These are phyloP conservation scores for Tolmerus cingulatus DNA, from an alignment of 2,888 invertebrate species.

Conservation along the genomic window DNA sequence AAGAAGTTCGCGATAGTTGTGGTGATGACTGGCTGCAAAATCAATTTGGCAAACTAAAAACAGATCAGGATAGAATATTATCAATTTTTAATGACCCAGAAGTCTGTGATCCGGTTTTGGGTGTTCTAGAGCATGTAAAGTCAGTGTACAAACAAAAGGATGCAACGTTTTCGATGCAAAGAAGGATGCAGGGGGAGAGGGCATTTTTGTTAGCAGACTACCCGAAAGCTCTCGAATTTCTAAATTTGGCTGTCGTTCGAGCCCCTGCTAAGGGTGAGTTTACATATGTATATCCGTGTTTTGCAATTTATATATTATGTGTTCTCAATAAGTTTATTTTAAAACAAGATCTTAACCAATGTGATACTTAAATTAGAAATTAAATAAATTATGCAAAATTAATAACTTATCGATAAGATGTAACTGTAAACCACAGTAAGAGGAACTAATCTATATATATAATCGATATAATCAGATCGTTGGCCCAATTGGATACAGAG, in stretches of 20 bases:
- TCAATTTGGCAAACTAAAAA: constrained; percentile 68
- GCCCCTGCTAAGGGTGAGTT: constrained; percentile 71
- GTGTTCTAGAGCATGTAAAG: constrained; percentile 72
- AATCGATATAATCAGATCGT: no score
- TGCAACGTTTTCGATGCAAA: constrained; percentile 68
- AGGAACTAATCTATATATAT: no score
- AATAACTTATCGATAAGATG: no score
- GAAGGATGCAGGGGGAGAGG: constrained; percentile 71
- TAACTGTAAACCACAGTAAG: no score
- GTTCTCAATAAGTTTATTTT: not conserved
- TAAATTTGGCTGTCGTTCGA: constrained; percentile 77
- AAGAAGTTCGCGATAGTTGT: constrained; percentile 65
- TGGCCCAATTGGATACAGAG: no score
- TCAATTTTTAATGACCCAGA: constrained; percentile 63
- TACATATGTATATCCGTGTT: not conserved
- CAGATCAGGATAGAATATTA: constrained; percentile 68
- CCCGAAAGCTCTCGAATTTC: constrained; percentile 69
- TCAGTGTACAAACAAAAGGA: constrained; percentile 75
- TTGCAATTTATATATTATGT: not conserved
- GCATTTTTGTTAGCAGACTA: constrained; percentile 67
- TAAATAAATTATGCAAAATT: no score
- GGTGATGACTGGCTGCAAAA: constrained; percentile 69
- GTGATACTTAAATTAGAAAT: no score
- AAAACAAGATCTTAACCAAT: no score
- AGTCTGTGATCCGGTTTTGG: constrained; percentile 65